These are phyloP conservation scores for Eristalinus sepulchralis DNA, from an alignment of 2,888 invertebrate species.

Conservation along the genomic window DNA sequence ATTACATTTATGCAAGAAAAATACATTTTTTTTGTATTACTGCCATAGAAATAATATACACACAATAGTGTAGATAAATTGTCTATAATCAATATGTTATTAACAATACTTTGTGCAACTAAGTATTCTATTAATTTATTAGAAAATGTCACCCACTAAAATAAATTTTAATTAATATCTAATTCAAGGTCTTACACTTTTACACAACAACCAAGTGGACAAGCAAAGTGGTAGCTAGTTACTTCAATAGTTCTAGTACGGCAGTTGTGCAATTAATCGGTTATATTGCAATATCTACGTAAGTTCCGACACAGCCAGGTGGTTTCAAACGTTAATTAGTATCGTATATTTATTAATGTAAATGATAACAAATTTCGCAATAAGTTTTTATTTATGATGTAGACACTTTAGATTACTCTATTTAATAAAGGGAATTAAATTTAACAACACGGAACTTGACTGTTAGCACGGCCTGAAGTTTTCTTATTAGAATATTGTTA, in stretches of 20 bases:
- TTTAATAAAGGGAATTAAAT: background rate
- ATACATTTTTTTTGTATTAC: no score
- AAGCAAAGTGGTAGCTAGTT: constrained; percentile 2
- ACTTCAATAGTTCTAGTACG: constrained; percentile 29
- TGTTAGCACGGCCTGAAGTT: constrained; percentile 14
- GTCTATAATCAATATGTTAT: no score
- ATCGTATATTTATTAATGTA: background rate
- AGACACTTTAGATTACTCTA: background rate
- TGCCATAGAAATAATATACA: no score
- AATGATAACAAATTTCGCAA: background rate
- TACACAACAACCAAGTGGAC: constrained; percentile 49
- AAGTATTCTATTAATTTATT: background rate
- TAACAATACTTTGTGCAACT: no score
- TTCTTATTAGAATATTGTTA: background rate
- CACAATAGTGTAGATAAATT: background rate
- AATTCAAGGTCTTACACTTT: constrained; percentile 20
- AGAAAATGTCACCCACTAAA: background rate
- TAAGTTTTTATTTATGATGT: background rate
- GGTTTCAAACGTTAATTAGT: background rate
- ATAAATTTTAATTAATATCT: background rate
- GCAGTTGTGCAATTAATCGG: background rate
- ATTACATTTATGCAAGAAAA: no score
- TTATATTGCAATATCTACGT: background rate
- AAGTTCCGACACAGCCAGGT: constrained; percentile 12
- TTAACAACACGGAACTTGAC: constrained; percentile 5